Percentiles rank a stretch among this genome's conserved stretches.
Conservation (phyloP, 2,113 vertebrate genomes). For the Grallaria varia region DNA sequence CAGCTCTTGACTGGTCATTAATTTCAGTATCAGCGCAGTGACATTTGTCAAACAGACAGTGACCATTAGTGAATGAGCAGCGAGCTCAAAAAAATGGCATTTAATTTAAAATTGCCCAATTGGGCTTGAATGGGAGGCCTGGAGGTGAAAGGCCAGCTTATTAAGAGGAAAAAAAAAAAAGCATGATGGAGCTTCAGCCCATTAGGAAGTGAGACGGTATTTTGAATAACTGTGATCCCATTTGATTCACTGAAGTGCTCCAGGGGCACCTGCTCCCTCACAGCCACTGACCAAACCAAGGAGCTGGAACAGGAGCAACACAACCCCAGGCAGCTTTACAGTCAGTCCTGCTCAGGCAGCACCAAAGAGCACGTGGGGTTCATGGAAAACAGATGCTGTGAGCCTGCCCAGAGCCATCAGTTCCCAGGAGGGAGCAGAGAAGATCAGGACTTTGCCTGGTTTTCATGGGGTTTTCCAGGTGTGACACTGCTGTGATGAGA, state of each 20-base stretch:
- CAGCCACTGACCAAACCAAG: neutral
- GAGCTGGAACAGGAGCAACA: neutral
- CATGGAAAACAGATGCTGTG: neutral
- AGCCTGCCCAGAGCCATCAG: neutral
- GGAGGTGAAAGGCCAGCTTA: conserved; percentile 52
- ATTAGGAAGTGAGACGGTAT: neutral
- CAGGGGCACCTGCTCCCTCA: neutral
- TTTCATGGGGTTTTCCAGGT: neutral
- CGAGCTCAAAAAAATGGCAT: neutral
- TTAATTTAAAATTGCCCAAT: conserved; percentile 49
- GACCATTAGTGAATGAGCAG: conserved; percentile 36
- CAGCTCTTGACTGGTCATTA: conserved; percentile 31
- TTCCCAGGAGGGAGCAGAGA: neutral
- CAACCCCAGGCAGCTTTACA: neutral
- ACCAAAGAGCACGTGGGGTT: neutral
- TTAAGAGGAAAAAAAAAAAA: neutral
- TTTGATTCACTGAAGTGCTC: neutral
- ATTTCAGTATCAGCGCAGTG: neutral
- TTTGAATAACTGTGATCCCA: conserved; percentile 3
- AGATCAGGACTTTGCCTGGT: neutral
- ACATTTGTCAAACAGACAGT: conserved; percentile 55
- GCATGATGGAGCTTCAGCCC: neutral
- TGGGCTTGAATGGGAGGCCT: conserved; percentile 36
- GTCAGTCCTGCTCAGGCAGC: neutral
- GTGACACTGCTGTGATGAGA: fast-evolving